Conservation (phyloP, 2,113 vertebrate genomes). For the Tylochromis polylepis region DNA sequence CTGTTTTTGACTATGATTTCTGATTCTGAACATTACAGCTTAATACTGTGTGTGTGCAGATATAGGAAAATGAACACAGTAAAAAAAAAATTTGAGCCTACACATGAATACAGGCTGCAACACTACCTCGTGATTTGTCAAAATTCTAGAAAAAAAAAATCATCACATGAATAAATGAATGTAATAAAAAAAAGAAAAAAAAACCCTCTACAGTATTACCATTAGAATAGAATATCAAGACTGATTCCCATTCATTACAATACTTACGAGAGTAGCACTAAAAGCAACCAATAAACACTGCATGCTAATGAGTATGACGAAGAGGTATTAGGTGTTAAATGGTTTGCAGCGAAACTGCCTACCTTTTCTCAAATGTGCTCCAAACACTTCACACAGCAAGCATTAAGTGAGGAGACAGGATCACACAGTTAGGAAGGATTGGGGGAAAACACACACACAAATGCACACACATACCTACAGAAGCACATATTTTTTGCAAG, state of each 20-base stretch:
- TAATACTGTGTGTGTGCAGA: not conserved
- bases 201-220: not conserved
- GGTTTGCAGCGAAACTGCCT: slow-evolving; percentile 59
- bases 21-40: not conserved
- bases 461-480: slow-evolving; percentile 71
- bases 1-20: not conserved
- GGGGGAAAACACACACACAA: slow-evolving; percentile 20
- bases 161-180: not conserved
- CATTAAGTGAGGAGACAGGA: slow-evolving; percentile 71
- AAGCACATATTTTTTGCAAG: slow-evolving; percentile 75
- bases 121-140: not conserved
- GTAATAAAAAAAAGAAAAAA: not conserved
- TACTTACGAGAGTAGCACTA: not conserved
- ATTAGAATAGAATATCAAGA: not conserved
- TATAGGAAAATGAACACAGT: not conserved
- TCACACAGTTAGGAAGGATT: slow-evolving; percentile 65
- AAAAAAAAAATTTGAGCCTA: not conserved
- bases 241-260: not conserved
- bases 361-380: slow-evolving; percentile 79
- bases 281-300: slow-evolving; percentile 25
- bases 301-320: slow-evolving; percentile 35
- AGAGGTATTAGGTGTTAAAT: slow-evolving; percentile 27
- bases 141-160: not conserved
- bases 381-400: slow-evolving; percentile 78
- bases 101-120: not conserved